A percentile compares a stretch with the other conserved stretches of the same genome.
phyloP scores from a whole-genome alignment of 2,888 invertebrate genomes.

The Dexiosoma caninum region DNA sequence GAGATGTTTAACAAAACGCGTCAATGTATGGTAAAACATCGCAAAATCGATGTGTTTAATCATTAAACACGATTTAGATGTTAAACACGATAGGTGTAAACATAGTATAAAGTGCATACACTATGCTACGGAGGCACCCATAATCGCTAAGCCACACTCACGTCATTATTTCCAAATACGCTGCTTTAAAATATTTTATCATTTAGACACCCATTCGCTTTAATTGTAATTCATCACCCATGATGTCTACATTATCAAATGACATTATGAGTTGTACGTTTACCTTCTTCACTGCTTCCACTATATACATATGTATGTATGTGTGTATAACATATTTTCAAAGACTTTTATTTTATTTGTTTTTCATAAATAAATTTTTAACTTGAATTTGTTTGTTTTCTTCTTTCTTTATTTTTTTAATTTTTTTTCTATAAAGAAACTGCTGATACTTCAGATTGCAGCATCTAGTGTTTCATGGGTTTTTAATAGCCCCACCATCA shows the following conservation, averaged over 20 bases:
- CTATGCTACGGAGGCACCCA: too few species aligned
- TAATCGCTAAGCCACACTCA: background rate
- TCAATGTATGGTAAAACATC: too few species aligned
- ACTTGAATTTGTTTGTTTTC: conserved; percentile 20
- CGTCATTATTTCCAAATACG: background rate
- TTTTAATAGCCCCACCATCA: background rate
- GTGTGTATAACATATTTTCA: conserved; percentile 4
- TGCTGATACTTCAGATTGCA: conserved; percentile 11
- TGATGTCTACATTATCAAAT: background rate
- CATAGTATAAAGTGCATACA: too few species aligned
- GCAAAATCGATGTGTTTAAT: too few species aligned
- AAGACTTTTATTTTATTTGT: conserved; percentile 4
- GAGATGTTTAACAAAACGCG: too few species aligned
- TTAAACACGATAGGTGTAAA: too few species aligned
- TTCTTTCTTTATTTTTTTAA: background rate
- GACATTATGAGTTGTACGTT: background rate
- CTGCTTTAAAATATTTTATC: background rate
- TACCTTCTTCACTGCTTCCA: conserved; percentile 38
- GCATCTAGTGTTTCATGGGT: conserved; percentile 45
- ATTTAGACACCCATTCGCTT: background rate
- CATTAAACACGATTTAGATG: too few species aligned
- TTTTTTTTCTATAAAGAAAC: background rate
- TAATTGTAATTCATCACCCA: conserved; percentile 26
- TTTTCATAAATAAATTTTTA: conserved; percentile 10
- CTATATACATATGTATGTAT: too few species aligned